Evolutionary conservation across 2,888 invertebrate species (phyloP).

Genomic region (Drosophila algonquin): DNA sequence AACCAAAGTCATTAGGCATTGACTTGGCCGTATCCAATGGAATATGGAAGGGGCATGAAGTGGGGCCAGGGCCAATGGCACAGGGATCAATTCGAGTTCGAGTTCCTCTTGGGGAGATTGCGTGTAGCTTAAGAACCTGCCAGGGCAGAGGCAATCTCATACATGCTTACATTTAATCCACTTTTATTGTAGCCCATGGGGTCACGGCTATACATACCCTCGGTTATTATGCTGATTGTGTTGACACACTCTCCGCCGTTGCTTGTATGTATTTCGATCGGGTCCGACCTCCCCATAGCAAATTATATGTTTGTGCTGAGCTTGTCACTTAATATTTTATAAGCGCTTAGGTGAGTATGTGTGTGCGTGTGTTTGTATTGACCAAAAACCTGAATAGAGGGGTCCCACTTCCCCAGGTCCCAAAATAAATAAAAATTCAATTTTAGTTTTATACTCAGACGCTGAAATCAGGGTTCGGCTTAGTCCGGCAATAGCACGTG

Average conservation of each 20-base stretch:
- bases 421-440: slow-evolving; percentile 55
- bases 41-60: background rate
- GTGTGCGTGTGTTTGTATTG: slow-evolving; percentile 33
- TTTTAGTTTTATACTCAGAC: slow-evolving; percentile 36
- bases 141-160: slow-evolving; percentile 46
- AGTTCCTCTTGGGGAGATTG: background rate
- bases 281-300: slow-evolving; percentile 2
- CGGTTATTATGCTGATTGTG: slow-evolving; percentile 75
- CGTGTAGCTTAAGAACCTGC: slow-evolving; percentile 16
- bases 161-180: slow-evolving; percentile 75
- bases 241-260: slow-evolving; percentile 56
- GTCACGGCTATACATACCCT: slow-evolving; percentile 27
- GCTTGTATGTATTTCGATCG: slow-evolving; percentile 15
- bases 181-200: slow-evolving; percentile 63
- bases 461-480: too few species aligned
- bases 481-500: too few species aligned
- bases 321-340: slow-evolving; percentile 61
- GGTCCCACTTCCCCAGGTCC: background rate
- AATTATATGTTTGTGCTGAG: slow-evolving; percentile 40
- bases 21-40: slow-evolving; percentile 40
- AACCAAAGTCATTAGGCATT: slow-evolving; percentile 67
- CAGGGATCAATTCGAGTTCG: slow-evolving; percentile 55
- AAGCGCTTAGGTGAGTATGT: slow-evolving; percentile 32
- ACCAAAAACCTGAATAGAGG: slow-evolving; percentile 13
- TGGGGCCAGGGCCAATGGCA: slow-evolving; percentile 28